Evolutionary conservation across 2,113 vertebrate species (phyloP).

Genomic region (Aptenodytes forsteri): DNA sequence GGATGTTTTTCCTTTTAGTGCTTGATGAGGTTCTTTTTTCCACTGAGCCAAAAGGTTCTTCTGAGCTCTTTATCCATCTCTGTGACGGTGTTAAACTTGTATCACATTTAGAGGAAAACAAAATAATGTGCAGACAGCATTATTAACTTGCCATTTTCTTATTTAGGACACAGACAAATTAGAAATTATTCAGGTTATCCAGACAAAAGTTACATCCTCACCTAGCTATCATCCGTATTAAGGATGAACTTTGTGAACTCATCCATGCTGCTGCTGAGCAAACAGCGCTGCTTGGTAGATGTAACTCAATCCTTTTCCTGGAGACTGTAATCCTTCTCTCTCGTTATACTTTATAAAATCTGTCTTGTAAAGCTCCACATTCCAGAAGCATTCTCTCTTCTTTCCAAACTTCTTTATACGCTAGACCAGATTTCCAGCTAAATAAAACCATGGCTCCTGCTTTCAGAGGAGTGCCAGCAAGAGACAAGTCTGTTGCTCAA

Average conservation of each 20-base stretch:
- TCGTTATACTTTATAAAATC: not conserved
- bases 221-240: not conserved
- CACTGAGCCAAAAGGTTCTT: not conserved
- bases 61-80: not conserved
- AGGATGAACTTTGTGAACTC: not conserved
- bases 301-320: not conserved
- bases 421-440: not conserved
- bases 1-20: not conserved
- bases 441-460: not conserved
- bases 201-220: not conserved
- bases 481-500: not conserved
- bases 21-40: not conserved
- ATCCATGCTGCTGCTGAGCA: not conserved
- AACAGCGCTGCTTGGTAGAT: not conserved
- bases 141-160: not conserved
- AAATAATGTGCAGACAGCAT: not conserved
- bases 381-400: not conserved
- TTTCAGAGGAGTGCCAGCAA: not conserved
- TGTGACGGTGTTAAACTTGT: not conserved
- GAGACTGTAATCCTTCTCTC: not conserved
- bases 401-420: not conserved
- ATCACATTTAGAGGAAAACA: not conserved
- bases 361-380: not conserved
- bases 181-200: constrained; percentile 6
- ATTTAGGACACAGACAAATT: constrained; percentile 2